phyloP scores from a whole-genome alignment of 2,113 vertebrate genomes.

The Epinephelus fuscoguttatus region DNA sequence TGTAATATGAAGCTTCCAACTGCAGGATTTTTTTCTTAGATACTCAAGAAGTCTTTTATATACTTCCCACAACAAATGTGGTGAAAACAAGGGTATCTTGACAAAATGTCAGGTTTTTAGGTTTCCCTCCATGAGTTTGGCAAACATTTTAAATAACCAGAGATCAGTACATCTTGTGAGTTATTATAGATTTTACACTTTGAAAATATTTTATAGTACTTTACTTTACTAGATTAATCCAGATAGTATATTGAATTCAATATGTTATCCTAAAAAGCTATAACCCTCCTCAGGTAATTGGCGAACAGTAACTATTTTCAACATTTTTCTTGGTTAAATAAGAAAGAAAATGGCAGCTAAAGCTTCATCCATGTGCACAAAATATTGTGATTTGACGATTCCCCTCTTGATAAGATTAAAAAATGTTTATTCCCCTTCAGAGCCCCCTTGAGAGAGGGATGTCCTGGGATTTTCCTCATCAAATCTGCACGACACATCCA shows the following conservation, averaged over 20 bases:
- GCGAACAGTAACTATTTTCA: background rate
- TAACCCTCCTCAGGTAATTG: background rate
- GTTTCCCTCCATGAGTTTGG: background rate
- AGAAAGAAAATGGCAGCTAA: slow-evolving; percentile 8
- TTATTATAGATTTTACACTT: background rate
- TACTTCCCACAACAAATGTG: background rate
- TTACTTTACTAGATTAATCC: background rate
- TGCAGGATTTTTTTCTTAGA: too few species aligned
- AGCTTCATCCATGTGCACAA: slow-evolving; percentile 3
- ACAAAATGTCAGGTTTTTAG: background rate
- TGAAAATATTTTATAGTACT: background rate
- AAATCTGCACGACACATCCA: slow-evolving; percentile 34
- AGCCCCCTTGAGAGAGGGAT: background rate
- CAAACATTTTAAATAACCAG: background rate
- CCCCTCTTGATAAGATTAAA: slow-evolving; percentile 28
- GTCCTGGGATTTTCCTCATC: slow-evolving; percentile 44
- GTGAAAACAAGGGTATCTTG: background rate
- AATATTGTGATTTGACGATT: slow-evolving; percentile 13
- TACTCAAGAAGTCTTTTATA: too few species aligned
- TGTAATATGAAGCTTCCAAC: too few species aligned
- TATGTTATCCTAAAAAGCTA: too few species aligned
- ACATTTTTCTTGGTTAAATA: background rate
- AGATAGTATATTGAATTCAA: background rate
- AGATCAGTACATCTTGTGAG: background rate
- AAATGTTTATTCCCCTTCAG: slow-evolving; percentile 11